phyloP scores from a whole-genome alignment of 2,797 vertebrate species.

The Acanthornis magna region DNA sequence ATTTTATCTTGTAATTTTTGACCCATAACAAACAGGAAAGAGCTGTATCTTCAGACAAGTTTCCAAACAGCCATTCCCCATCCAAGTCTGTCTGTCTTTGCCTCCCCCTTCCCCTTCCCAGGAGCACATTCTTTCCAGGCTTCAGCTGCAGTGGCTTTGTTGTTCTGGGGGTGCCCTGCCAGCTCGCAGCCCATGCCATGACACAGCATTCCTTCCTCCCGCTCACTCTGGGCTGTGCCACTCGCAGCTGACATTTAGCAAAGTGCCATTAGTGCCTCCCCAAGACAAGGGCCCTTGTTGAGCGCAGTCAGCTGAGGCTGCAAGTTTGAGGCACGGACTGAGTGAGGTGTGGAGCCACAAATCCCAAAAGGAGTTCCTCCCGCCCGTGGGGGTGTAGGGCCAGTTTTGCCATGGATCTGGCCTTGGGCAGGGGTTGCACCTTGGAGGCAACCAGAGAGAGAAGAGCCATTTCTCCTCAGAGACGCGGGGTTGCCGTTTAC shows the following conservation, averaged over 20 bases:
- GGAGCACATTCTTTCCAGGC: not conserved
- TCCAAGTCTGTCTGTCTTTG: not conserved
- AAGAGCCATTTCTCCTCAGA: not conserved
- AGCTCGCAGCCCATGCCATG: slow-evolving; percentile 1
- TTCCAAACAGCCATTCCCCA: not conserved
- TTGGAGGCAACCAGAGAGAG: no score
- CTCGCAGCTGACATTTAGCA: slow-evolving; percentile 20
- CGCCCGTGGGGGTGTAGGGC: not conserved
- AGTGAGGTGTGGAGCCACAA: not conserved
- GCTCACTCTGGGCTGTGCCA: not conserved
- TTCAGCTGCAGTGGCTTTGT: not conserved
- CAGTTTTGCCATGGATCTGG: not conserved
- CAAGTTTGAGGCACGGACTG: not conserved
- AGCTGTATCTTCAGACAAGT: not conserved
- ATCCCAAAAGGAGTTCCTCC: not conserved
- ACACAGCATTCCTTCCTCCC: not conserved
- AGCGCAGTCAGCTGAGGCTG: not conserved
- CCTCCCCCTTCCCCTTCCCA: not conserved
- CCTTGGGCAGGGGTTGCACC: not conserved
- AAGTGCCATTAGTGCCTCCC: not conserved
- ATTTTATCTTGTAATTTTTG: not conserved
- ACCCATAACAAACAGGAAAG: not conserved
- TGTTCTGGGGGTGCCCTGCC: not conserved
- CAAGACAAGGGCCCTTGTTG: not conserved
- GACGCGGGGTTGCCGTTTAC: not conserved